Base-by-base conservation (phyloP, 2,888 invertebrate genomes). In the Drosophila setosimentum region DNA sequence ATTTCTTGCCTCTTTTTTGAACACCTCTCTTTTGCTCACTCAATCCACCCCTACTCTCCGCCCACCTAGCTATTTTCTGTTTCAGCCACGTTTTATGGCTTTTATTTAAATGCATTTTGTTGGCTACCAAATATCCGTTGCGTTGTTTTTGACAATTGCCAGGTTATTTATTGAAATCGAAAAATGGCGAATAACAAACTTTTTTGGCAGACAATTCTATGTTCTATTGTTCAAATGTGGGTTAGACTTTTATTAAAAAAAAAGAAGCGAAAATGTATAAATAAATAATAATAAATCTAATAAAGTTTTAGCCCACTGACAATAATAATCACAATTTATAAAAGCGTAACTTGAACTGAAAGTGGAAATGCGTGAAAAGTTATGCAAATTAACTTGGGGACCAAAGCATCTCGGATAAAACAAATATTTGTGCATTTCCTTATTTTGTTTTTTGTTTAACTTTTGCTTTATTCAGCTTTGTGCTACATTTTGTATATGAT, bases 71-170 rank as follows among this genome's bases (percentile, higher is more conserved):
- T 69, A 57, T 54, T 68, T 63, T 50, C 35, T 40, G n/a, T n/a
- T 49, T 24, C 29, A 40, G 48, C 33, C 40, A 30, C 27, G 50
- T 78, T 68, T 33, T 64, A 65, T 55, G 63, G 51, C 24, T 50
- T 58, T 72, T 65, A 66, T 55, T 66, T 84, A 85, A 83, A 83
- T 83, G 88, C 73, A 85, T 78, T 87, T 84, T 78, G 73, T 64
- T 71, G 65, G 79, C 82, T 82, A 60, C 64, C 73, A 78, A 87
- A 87, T 87, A 80, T 87, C 84, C 82, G 84, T 42, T 67, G 58
- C 69, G 60, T 78, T 68, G 54, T 77, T 80, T 80, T 71, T 79
- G 83, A 73, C 70, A 68, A 73, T 81, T 60, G 62, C 57, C 71
- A 69, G 80, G 82, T 78, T 80, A 82, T 80, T 80, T 80, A 80